Evolutionary conservation across 2,113 vertebrate species (phyloP).

Genomic region (Mormoops blainvillei): DNA sequence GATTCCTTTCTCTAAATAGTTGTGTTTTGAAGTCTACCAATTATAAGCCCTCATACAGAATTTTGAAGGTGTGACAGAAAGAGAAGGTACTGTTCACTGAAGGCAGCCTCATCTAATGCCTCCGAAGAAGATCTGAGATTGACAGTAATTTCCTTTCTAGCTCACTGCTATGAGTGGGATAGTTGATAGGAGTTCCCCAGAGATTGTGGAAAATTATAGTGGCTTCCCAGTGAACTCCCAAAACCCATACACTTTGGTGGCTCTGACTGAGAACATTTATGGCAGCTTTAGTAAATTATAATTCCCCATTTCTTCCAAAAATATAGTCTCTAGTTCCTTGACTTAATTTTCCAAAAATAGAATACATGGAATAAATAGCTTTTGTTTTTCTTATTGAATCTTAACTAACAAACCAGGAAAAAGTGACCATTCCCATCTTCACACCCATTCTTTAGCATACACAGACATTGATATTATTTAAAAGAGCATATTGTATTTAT

Average conservation of each 20-base stretch:
- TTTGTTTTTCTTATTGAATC: neutral
- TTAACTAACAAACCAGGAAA: too few species aligned
- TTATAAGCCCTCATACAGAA: neutral
- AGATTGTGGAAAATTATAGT: neutral
- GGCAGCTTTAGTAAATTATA: neutral
- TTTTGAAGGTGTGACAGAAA: neutral
- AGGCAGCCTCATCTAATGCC: neutral
- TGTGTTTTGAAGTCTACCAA: neutral
- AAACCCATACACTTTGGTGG: neutral
- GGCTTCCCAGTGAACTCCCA: neutral
- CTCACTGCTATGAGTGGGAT: neutral
- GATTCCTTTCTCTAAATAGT: neutral
- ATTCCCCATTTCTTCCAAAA: neutral
- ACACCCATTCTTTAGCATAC: too few species aligned
- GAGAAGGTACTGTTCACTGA: neutral
- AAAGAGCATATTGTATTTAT: neutral
- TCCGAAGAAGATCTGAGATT: neutral
- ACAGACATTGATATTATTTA: too few species aligned
- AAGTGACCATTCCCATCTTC: too few species aligned
- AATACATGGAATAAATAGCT: neutral
- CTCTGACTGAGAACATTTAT: neutral
- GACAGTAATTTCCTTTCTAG: neutral
- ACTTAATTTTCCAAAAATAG: neutral
- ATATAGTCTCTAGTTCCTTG: neutral
- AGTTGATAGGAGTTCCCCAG: neutral